Percentiles rank a stretch among this genome's conserved stretches.
Evolutionary conservation across 2,888 invertebrate species (phyloP).

Genomic region (Pecten maximus): DNA sequence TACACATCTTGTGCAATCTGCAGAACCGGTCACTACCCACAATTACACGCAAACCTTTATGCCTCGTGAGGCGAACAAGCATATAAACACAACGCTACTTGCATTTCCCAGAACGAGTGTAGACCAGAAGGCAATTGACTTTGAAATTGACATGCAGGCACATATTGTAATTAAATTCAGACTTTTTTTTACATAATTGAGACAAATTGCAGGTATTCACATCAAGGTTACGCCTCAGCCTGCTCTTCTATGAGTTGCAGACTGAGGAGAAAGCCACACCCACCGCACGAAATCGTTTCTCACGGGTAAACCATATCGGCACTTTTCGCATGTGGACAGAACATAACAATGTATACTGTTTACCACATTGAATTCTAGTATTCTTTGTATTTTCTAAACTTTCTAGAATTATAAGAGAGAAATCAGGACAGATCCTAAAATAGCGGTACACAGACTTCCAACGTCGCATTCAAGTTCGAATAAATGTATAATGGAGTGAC

Average conservation of each 20-base stretch:
- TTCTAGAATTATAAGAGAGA: too few species aligned
- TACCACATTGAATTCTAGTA: neutral
- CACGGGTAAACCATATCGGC: neutral
- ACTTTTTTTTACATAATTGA: neutral
- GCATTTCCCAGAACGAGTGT: neutral
- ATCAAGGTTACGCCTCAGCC: neutral
- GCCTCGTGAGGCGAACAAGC: neutral
- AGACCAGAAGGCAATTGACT: neutral
- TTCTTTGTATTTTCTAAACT: too few species aligned
- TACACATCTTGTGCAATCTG: neutral
- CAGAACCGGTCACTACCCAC: neutral
- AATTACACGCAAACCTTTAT: neutral
- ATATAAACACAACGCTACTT: neutral
- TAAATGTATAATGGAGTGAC: too few species aligned
- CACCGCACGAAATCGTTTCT: neutral
- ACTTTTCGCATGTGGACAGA: neutral
- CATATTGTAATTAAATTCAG: neutral
- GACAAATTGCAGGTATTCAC: neutral
- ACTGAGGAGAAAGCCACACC: neutral
- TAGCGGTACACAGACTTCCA: too few species aligned
- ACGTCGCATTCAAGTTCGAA: too few species aligned
- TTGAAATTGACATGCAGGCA: neutral
- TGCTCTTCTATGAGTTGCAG: neutral
- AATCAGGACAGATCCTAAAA: too few species aligned
- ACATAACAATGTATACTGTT: neutral